Percentiles rank a stretch among this genome's conserved stretches.
phyloP scores from a whole-genome alignment of 2,113 vertebrate species.

The Calonectris borealis region DNA sequence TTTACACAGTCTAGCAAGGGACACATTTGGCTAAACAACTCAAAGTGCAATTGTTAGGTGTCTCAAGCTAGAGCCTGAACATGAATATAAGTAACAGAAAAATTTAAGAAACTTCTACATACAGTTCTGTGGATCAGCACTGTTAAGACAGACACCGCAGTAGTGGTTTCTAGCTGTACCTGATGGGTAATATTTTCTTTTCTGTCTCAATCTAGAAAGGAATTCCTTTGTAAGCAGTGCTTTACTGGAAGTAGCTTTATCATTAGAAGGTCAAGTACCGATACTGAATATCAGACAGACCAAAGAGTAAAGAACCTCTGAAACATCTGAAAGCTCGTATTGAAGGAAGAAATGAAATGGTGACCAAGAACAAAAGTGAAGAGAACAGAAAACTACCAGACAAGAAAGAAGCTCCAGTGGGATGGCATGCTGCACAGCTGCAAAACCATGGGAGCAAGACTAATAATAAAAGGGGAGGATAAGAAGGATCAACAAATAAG shows the following conservation, averaged over 20 bases:
- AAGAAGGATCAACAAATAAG: not conserved
- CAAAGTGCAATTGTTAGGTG: not conserved
- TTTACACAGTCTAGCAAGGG: not conserved
- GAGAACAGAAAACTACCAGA: not conserved
- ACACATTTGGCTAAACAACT: not conserved
- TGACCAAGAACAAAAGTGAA: not conserved
- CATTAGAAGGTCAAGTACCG: not conserved
- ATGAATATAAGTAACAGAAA: not conserved
- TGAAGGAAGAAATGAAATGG: not conserved
- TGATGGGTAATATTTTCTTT: not conserved
- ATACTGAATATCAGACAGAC: not conserved
- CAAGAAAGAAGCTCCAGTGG: not conserved
- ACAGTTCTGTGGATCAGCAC: not conserved
- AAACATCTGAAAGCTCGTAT: not conserved
- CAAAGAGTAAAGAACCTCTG: not conserved
- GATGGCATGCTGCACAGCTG: not conserved
- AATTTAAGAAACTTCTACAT: not conserved
- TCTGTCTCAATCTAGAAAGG: not conserved
- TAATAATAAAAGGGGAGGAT: not conserved
- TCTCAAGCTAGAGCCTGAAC: not conserved
- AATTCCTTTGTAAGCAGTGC: not conserved
- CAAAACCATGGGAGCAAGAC: not conserved
- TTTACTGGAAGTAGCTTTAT: not conserved
- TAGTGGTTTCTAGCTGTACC: not conserved
- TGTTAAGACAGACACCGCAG: not conserved